Base-by-base conservation (phyloP, 1,140 invertebrate species). In the Plodia interpunctella region DNA sequence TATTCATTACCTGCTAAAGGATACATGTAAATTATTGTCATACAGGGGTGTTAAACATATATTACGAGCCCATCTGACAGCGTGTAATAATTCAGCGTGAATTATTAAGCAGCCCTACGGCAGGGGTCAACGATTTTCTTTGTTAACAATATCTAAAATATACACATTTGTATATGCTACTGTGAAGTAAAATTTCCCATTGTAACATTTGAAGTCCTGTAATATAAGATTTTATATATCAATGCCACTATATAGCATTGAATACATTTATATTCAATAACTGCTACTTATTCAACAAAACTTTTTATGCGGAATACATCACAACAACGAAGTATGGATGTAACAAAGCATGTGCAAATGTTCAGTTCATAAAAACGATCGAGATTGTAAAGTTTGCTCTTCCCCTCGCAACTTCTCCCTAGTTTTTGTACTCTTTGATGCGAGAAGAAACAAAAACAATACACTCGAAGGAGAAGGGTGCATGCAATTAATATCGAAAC, bases 1-100 rank as follows among this genome's bases (percentile, higher is more conserved):
- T 59, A 61, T 65, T 65, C 60, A 63, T 63, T 65, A 60, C 19
- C 21, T 21, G 51, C 20, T 53, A 21, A 53, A 53, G 51, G 51
- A 53, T 53, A 53, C 51, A 53, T 53, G 51, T 25, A 53, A 53
- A 53, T 53, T 21, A 53, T 53, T 20, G 51, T 53, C 51, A 53
- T 53, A 25, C 18, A 51, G 18, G 49, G 19, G 49, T 51, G 49
- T 51, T 51, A 51, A 51, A 53, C 51, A 53, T 20, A 53, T 20
- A 25, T 21, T 21, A 20, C 21, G 51, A 25, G 21, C 51, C 19
- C 51, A 53, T 21, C 21, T n/a, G 21, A 21, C 18, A 25, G 10
- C 0, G 51, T 20, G 19, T 53, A 25, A 53, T 21, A 53, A 53
- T 25, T 53, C 38, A 44, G 38, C 38, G 13, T 44, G 38, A 44